Percentiles rank a stretch among this genome's conserved stretches.
These are phyloP conservation scores for Trinectes maculatus DNA, from an alignment of 2,113 vertebrate species.

Conservation along the genomic window DNA sequence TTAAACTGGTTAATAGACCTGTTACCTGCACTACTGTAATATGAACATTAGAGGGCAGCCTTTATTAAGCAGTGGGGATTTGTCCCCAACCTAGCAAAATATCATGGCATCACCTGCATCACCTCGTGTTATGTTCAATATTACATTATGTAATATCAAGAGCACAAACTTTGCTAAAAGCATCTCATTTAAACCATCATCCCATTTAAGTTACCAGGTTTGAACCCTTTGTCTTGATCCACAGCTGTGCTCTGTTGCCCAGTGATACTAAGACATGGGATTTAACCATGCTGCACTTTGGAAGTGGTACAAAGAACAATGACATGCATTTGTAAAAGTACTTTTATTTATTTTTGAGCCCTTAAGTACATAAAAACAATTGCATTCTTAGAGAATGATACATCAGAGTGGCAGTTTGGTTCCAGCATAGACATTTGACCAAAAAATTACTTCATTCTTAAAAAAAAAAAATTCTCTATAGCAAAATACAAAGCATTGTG, in stretches of 20 bases:
- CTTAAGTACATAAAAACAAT: conserved; percentile 54
- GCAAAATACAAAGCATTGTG: conserved; percentile 4
- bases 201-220: too few relatives aligned
- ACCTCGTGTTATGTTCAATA: background rate
- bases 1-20: background rate
- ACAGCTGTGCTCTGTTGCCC: background rate
- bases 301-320: background rate
- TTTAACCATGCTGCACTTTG: too few relatives aligned
- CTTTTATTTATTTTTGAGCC: conserved; percentile 71
- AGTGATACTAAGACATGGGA: background rate
- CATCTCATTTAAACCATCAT: too few relatives aligned
- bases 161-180: too few relatives aligned
- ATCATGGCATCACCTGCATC: background rate
- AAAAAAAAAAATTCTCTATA: conserved; percentile 14
- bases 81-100: background rate
- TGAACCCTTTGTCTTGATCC: background rate
- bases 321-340: conserved; percentile 39
- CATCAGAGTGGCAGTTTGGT: conserved; percentile 10
- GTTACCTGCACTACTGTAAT: background rate
- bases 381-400: conserved; percentile 28
- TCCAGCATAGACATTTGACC: conserved; percentile 59
- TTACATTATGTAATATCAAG: background rate
- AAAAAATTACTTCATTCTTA: conserved; percentile 49
- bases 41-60: conserved; percentile 44
- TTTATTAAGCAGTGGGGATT: conserved; percentile 8